Base-by-base conservation (phyloP, 1,140 invertebrate species). In the Vanessa tameamea region DNA sequence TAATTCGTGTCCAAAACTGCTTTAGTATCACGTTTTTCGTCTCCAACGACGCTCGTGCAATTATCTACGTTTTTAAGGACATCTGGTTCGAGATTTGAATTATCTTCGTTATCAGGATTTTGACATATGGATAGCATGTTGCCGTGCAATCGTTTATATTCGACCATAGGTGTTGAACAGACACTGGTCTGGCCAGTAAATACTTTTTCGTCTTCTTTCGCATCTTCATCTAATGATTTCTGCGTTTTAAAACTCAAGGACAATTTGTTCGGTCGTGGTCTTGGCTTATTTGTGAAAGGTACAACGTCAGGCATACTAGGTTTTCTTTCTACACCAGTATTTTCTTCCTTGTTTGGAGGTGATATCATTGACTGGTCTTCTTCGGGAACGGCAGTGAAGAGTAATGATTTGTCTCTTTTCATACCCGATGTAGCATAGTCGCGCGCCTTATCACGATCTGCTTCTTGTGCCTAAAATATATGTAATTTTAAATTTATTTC, bases 381-480 rank as follows among this genome's bases (percentile, higher is more conserved):
- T 91, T 97, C 96, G 3, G 96, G 96, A 37, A 96, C 95, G 3
- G 95, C 94, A 0, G 96, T 97, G 75, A 97, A 97, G 37, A 97
- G 95, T 1, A 96, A 87, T 0, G 96, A 97, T 67, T 95, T 95
- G 82, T 97, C 96, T 31, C 96, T 93, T 87, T 96, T 97, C 93
- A 97, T 95, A 20, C 89, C 89, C 2, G 81, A 78, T 67, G 89
- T 87, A 14, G 87, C 87, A 59, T 88, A 86, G 8, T 91, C 87
- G 12, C 87, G 82, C 20, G 75, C 69, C 76, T 86, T 91, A 47
- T 91, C 89, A 15, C 85, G 82, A 77, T 92, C 89, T 1, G 82
- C 81, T 79, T 92, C 91, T 86, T 90, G 89, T 72, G 85, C 85
- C 91, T 92, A 82, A 16, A 75, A 82, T 51, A 3, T n/a, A 61